Evolutionary conservation across 2,888 invertebrate genomes (phyloP).

Genomic region (Dorcus parallelipipedus): DNA sequence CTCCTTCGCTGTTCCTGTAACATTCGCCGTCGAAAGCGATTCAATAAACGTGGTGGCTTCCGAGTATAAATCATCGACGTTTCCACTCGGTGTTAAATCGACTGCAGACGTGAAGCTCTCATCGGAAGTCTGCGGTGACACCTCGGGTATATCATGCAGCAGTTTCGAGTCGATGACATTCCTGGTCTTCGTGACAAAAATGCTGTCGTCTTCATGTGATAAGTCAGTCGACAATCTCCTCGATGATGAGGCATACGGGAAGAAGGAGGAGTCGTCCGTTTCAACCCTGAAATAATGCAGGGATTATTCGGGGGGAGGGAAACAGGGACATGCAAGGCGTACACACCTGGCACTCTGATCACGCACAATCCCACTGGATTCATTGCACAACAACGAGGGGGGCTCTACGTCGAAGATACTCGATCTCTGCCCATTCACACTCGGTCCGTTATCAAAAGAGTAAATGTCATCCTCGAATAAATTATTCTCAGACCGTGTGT

Average conservation of each 20-base stretch:
- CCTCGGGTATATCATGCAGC: conserved; percentile 2
- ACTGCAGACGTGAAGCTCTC: conserved; percentile 9
- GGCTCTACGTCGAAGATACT: conserved; percentile 41
- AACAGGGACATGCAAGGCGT: background rate
- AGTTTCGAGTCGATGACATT: conserved; percentile 28
- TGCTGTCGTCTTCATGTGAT: conserved; percentile 35
- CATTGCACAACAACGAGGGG: conserved; percentile 33
- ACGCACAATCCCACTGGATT: conserved; percentile 34
- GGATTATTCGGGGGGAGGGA: background rate
- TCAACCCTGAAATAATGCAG: conserved; percentile 10
- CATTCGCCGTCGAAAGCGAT: background rate
- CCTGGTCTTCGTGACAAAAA: conserved; percentile 34
- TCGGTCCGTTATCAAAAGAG: conserved; percentile 21
- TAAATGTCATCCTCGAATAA: conserved; percentile 26
- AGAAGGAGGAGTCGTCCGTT: conserved; percentile 32
- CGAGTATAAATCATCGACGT: conserved; percentile 15
- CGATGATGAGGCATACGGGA: conserved; percentile 34
- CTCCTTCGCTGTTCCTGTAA: background rate
- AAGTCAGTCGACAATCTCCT: conserved; percentile 35
- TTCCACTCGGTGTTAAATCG: conserved; percentile 33
- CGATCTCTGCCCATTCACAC: conserved; percentile 18
- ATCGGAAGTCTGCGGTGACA: background rate
- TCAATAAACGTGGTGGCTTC: conserved; percentile 4
- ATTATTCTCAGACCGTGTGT: conserved; percentile 37
- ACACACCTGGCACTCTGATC: conserved; percentile 29